Evolutionary conservation across 2,888 invertebrate genomes (phyloP).

Genomic region (Lithophane socia): DNA sequence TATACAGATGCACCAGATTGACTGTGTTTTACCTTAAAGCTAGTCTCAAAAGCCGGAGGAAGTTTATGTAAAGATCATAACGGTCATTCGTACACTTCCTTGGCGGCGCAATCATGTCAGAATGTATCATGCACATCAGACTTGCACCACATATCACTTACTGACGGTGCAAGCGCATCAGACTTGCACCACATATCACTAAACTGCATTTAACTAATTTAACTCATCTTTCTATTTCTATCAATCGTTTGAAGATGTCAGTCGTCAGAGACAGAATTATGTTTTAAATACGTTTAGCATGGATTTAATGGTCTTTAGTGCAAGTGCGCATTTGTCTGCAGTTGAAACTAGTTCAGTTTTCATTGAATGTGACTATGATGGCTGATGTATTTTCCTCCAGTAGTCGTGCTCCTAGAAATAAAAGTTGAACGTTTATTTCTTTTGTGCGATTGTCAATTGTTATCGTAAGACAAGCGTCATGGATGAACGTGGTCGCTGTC

Average conservation of each 20-base stretch:
- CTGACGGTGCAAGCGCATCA: too few species aligned
- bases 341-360: not conserved
- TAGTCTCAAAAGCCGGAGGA: not conserved
- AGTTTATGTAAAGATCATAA: not conserved
- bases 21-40: not conserved
- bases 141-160: not conserved
- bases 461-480: constrained; percentile 33
- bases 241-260: not conserved
- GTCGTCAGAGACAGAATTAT: not conserved
- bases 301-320: not conserved
- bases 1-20: not conserved
- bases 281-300: not conserved
- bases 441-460: constrained; percentile 48
- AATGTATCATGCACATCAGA: too few species aligned
- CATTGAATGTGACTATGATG: not conserved
- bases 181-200: too few species aligned
- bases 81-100: not conserved
- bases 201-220: not conserved
- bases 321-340: not conserved
- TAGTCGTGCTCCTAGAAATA: not conserved
- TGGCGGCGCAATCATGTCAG: not conserved
- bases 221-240: not conserved
- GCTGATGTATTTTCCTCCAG: constrained; percentile 2
- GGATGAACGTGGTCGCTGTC: constrained; percentile 20
- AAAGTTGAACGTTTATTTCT: constrained; percentile 19